Percentiles rank a stretch among this genome's conserved stretches.
Evolutionary conservation across 2,888 invertebrate genomes (phyloP).

Genomic region (Andrena flavipes): DNA sequence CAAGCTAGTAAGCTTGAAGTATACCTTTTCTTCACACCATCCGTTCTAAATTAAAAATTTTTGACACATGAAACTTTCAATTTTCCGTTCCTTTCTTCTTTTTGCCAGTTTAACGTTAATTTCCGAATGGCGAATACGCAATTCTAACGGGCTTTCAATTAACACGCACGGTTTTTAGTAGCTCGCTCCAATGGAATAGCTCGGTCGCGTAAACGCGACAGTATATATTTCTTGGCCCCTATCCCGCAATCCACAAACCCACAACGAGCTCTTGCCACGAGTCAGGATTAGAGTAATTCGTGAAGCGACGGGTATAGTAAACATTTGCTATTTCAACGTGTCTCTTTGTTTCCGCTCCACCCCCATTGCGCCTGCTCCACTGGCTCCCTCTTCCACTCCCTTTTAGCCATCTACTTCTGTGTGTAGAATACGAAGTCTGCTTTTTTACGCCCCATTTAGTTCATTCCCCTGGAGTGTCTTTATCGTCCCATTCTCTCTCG

Average conservation of each 20-base stretch:
- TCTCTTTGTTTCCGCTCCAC: conserved; percentile 31
- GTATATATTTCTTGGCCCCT: conserved; percentile 39
- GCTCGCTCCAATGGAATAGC: background rate
- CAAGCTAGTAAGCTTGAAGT: too few relatives aligned
- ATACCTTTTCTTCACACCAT: too few relatives aligned
- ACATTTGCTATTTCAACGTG: conserved; percentile 70
- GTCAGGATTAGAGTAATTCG: conserved; percentile 74
- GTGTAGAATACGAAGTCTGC: background rate
- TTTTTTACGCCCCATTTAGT: conserved; percentile 22
- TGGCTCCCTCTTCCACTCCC: background rate
- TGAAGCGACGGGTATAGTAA: conserved; percentile 68
- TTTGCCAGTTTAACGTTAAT: background rate
- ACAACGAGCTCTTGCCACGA: conserved; percentile 44
- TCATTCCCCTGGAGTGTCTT: background rate
- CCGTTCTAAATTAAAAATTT: too few relatives aligned
- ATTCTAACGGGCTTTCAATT: conserved; percentile 23
- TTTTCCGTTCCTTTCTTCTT: background rate
- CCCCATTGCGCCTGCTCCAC: conserved; percentile 3
- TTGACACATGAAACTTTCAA: background rate
- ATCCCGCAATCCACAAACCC: conserved; percentile 27
- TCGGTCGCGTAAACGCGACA: background rate
- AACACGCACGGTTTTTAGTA: conserved; percentile 28
- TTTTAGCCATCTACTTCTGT: conserved; percentile 3
- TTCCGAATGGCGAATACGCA: background rate
- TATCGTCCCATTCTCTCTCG: background rate